These are phyloP conservation scores for Myripristis murdjan DNA, from an alignment of 2,797 vertebrate species.

Conservation along the genomic window DNA sequence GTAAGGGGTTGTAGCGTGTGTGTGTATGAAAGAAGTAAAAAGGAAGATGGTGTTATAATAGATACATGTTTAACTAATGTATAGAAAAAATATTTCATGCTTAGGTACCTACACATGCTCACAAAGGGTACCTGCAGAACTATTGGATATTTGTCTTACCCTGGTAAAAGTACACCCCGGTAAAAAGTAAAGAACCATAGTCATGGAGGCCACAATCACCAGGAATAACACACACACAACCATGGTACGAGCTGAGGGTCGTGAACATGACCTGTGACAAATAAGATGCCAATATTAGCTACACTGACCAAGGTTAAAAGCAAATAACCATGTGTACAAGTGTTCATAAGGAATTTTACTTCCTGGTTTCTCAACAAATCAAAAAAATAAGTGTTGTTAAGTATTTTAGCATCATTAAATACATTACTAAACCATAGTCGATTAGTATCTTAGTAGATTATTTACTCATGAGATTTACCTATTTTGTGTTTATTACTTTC, in stretches of 20 bases:
- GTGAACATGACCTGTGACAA: conserved; percentile 82
- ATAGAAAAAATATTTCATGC: background rate
- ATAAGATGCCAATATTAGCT: background rate
- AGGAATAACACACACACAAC: conserved; percentile 89
- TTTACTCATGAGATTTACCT: too few species aligned
- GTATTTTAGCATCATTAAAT: too few species aligned
- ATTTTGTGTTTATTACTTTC: too few species aligned
- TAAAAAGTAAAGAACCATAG: conserved; percentile 91
- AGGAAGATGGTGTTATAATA: background rate
- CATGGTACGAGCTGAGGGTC: conserved; percentile 87
- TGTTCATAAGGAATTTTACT: background rate
- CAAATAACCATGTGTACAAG: background rate
- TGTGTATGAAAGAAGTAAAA: background rate
- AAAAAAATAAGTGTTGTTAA: too few species aligned
- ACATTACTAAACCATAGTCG: too few species aligned
- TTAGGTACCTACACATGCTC: background rate
- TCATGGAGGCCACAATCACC: conserved; percentile 88
- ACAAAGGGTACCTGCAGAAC: background rate
- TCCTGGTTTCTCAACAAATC: too few species aligned
- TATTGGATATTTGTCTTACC: conserved; percentile 70
- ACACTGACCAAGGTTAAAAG: background rate
- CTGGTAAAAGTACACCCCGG: conserved; percentile 96
- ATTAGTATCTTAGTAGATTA: too few species aligned
- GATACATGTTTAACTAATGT: background rate
- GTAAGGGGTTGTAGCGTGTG: conserved; percentile 13